These are phyloP conservation scores for Pluvianellus socialis DNA, from an alignment of 2,113 vertebrate genomes.

Conservation along the genomic window DNA sequence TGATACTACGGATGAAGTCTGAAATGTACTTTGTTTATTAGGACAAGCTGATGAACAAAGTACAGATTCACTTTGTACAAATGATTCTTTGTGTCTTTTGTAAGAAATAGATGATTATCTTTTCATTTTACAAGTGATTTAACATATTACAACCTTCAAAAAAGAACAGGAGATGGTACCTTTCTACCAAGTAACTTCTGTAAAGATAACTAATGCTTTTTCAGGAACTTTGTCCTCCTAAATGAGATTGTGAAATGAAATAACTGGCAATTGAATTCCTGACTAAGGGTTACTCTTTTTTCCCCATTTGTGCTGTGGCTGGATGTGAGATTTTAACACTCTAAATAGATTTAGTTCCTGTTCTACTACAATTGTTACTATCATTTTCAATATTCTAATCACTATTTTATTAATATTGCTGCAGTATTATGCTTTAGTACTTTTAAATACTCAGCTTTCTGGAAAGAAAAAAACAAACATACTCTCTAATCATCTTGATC, in stretches of 20 bases:
- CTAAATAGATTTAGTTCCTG: not conserved
- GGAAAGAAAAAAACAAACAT: not conserved
- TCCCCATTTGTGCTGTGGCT: not conserved
- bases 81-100: not conserved
- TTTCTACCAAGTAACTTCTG: not conserved
- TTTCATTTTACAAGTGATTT: slow-evolving; percentile 7
- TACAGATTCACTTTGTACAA: not conserved
- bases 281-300: not conserved
- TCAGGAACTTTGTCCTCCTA: not conserved
- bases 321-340: not conserved
- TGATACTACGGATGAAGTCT: not conserved
- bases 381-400: not conserved
- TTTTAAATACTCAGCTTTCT: not conserved
- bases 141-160: not conserved
- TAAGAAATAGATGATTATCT: not conserved
- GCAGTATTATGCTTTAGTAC: not conserved
- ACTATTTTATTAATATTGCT: not conserved
- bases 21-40: not conserved
- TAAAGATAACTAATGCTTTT: not conserved
- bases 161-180: not conserved
- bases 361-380: not conserved
- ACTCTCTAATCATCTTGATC: not conserved
- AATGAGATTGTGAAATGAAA: not conserved
- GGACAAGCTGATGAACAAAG: not conserved
- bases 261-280: not conserved